Evolutionary conservation across 2,888 invertebrate genomes (phyloP).

Genomic region (Mechanitis messenoides): DNA sequence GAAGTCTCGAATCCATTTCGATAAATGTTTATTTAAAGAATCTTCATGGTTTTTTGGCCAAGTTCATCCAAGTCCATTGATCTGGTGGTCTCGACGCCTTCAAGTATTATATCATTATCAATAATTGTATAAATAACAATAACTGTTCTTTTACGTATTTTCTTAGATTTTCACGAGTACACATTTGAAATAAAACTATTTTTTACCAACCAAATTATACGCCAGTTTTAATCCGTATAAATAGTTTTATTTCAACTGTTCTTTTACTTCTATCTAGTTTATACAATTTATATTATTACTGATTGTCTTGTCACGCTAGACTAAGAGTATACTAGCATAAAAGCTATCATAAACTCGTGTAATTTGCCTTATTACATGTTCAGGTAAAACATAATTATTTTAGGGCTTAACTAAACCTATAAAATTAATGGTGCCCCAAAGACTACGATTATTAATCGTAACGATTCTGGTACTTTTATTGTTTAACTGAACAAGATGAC

Average conservation of each 20-base stretch:
- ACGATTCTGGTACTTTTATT: neutral
- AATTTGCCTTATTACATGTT: neutral
- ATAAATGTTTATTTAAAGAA: conserved; percentile 67
- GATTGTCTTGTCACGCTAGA: neutral
- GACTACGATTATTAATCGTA: neutral
- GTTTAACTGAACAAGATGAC: conserved; percentile 5
- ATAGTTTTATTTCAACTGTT: conserved; percentile 7
- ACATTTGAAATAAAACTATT: too few relatives aligned
- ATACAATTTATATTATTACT: neutral
- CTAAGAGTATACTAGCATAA: neutral
- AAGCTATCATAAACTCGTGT: neutral
- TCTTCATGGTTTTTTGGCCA: conserved; percentile 63
- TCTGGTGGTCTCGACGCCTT: conserved; percentile 52
- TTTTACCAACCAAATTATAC: too few relatives aligned
- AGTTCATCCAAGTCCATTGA: conserved; percentile 57
- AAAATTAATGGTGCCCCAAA: neutral
- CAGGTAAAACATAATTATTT: neutral
- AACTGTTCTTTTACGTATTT: conserved; percentile 41
- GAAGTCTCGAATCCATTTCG: conserved; percentile 64
- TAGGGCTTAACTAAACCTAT: neutral
- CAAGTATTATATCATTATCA: conserved; percentile 51
- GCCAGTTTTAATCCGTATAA: too few relatives aligned
- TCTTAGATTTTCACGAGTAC: too few relatives aligned
- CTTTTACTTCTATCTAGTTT: neutral
- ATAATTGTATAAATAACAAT: conserved; percentile 40